These are phyloP conservation scores for Mormyrus hasselquistii DNA, from an alignment of 2,797 vertebrate species.

Conservation along the genomic window DNA sequence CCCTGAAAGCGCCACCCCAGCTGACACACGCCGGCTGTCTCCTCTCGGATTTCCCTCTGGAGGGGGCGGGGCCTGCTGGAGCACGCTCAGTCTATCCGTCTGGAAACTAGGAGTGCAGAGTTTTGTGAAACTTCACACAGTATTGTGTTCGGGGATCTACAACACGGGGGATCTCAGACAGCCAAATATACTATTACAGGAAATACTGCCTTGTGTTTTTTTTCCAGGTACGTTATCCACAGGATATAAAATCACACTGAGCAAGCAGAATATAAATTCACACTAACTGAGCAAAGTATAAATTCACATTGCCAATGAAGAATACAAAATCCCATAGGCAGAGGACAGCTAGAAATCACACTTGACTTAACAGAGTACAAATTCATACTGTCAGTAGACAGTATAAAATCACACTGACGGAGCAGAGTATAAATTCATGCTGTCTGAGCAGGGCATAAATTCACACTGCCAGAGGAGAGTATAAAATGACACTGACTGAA, in stretches of 20 bases:
- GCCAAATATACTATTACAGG: not conserved
- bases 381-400: too few species aligned
- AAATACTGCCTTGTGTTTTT: not conserved
- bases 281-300: not conserved
- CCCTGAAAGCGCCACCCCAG: slow-evolving; percentile 49
- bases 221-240: not conserved
- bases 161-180: not conserved
- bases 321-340: not conserved
- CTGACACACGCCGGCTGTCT: slow-evolving; percentile 53
- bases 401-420: too few species aligned
- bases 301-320: not conserved
- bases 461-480: too few species aligned
- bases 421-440: too few species aligned
- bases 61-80: not conserved
- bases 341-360: too few species aligned
- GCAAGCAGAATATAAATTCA: not conserved
- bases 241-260: not conserved
- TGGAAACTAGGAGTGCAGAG: slow-evolving; percentile 16
- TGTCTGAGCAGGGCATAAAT: too few species aligned
- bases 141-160: not conserved
- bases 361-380: too few species aligned
- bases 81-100: not conserved
- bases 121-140: slow-evolving; percentile 27
- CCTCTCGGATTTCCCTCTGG: slow-evolving; percentile 52
- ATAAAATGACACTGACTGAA: too few species aligned